phyloP scores from a whole-genome alignment of 2,888 invertebrate species.

The Fissipunctia ypsillon region DNA sequence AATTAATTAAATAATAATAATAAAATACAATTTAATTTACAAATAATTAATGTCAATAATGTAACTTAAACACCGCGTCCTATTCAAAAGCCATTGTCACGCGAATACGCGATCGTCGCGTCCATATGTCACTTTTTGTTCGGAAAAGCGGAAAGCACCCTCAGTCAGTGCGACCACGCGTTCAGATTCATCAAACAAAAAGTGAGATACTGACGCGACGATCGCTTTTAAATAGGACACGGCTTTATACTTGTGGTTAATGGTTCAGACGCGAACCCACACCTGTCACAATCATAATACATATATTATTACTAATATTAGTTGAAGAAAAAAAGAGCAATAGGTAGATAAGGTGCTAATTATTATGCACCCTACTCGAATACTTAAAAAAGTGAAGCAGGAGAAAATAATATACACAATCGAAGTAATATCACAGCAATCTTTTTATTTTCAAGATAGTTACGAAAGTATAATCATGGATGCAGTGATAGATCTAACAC shows the following conservation, averaged over 20 bases:
- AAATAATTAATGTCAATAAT: background rate
- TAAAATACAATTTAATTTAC: background rate
- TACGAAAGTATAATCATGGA: constrained; percentile 34
- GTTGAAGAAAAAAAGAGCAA: background rate
- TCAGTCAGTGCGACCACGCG: too few relatives aligned
- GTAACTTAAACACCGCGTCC: background rate
- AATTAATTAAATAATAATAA: background rate
- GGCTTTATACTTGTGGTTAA: background rate
- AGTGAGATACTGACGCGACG: too few relatives aligned
- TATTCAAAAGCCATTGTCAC: too few relatives aligned
- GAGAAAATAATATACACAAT: background rate
- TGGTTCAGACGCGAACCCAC: background rate
- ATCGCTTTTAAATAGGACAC: too few relatives aligned
- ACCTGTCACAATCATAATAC: background rate
- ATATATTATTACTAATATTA: background rate
- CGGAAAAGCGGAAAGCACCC: too few relatives aligned
- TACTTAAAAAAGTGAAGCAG: background rate
- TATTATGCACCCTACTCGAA: constrained; percentile 1
- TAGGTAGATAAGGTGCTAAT: background rate
- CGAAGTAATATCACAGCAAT: background rate
- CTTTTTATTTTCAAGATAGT: background rate
- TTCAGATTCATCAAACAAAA: too few relatives aligned
- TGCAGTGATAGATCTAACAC: constrained; percentile 28
- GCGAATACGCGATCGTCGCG: too few relatives aligned
- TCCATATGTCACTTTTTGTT: too few relatives aligned